These are phyloP conservation scores for Emydocephalus ijimae DNA, from an alignment of 2,113 vertebrate genomes.

Conservation along the genomic window DNA sequence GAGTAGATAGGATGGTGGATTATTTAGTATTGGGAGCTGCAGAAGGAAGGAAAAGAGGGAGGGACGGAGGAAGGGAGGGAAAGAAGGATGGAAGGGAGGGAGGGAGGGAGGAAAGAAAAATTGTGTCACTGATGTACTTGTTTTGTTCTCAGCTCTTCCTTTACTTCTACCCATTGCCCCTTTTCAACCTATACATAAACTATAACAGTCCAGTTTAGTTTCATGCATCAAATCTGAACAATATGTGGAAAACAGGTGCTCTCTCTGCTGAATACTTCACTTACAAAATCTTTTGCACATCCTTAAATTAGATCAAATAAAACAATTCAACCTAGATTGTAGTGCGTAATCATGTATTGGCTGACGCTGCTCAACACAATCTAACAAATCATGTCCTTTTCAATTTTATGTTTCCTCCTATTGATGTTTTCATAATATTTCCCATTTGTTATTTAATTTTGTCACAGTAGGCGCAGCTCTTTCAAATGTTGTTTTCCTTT, in stretches of 20 bases:
- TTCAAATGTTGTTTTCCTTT: slow-evolving; percentile 28
- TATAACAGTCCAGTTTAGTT: background rate
- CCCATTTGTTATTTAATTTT: slow-evolving; percentile 50
- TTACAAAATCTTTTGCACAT: background rate
- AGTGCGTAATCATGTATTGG: slow-evolving; percentile 19
- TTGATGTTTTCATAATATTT: slow-evolving; percentile 44
- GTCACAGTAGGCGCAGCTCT: slow-evolving; percentile 31
- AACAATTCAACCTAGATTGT: slow-evolving; percentile 27
- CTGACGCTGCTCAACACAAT: slow-evolving; percentile 37
- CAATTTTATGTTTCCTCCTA: slow-evolving; percentile 39
- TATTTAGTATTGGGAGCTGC: background rate
- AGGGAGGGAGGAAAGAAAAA: background rate
- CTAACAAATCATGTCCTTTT: slow-evolving; percentile 49
- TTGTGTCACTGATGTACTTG: background rate
- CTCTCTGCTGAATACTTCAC: background rate
- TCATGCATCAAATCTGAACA: background rate
- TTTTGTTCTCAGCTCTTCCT: background rate
- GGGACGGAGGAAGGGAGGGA: background rate
- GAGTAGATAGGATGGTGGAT: background rate
- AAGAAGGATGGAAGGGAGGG: background rate
- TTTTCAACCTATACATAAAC: background rate
- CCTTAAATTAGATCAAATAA: slow-evolving; percentile 32
- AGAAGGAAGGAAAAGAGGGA: background rate
- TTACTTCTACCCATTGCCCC: background rate
- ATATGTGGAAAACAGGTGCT: background rate